Evolutionary conservation across 2,888 invertebrate species (phyloP).

Genomic region (Sesia bembeciformis): DNA sequence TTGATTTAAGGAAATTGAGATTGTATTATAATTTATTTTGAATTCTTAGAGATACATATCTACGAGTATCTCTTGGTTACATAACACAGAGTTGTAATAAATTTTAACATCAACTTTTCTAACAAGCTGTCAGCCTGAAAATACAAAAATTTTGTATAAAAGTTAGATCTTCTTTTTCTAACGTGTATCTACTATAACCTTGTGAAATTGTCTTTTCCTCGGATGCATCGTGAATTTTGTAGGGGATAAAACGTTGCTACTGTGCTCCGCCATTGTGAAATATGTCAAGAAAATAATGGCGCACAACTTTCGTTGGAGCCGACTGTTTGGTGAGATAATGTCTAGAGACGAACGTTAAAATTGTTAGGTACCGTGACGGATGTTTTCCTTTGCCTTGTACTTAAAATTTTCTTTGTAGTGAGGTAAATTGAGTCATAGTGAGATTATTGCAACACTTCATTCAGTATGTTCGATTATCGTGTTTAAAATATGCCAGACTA

Average conservation of each 20-base stretch:
- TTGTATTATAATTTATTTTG: constrained; percentile 1
- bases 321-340: constrained; percentile 31
- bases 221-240: constrained; percentile 31
- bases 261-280: constrained; percentile 41
- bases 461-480: no score
- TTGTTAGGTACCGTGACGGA: constrained; percentile 14
- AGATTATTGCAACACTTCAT: no score
- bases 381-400: constrained; percentile 2
- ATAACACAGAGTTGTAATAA: not conserved
- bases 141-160: no score
- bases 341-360: constrained; percentile 25
- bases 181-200: not conserved
- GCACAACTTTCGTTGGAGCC: constrained; percentile 27
- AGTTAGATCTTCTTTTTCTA: not conserved
- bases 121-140: no score
- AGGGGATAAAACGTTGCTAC: constrained; percentile 29
- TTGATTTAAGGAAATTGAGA: constrained; percentile 51
- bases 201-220: not conserved
- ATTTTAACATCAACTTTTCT: not conserved
- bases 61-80: not conserved
- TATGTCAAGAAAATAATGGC: constrained; percentile 58
- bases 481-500: no score
- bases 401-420: no score
- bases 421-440: no score
- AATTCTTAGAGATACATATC: not conserved